Base-by-base conservation (phyloP, 2,888 invertebrate genomes). In the Platycheirus rosarum region DNA sequence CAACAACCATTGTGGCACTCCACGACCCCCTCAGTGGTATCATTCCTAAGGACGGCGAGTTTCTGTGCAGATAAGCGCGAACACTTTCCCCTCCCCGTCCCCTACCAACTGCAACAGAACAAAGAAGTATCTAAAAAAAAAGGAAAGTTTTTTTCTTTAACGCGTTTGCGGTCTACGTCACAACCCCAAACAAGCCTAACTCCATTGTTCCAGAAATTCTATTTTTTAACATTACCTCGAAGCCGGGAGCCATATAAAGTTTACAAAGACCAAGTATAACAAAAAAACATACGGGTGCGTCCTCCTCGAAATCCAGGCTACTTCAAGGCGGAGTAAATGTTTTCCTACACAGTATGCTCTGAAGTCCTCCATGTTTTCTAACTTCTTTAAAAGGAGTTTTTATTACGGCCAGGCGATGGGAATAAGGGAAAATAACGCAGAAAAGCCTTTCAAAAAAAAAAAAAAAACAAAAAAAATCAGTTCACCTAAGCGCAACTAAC, bases 1-100 rank as follows among this genome's bases (percentile, higher is more conserved):
- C 70, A 80, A 80, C 80, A 80, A 76, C 80, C 76, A 80, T 60
- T 76, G 70, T 80, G 66, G 70, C 65, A 80, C 57, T 75, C 63
- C 57, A 29, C 60, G 62, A 68, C 75, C 69, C 69, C 46, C 53
- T 65, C 51, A 66, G 70, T 29, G 51, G 46, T 62, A 76, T 66
- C 70, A 80, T 80, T 70, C 76, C 51, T 44, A 37, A 42, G 32
- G 66, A 29, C 68, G 26, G 46, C 23, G 60, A 23, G 65, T 55
- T 69, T 42, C 57, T 46, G 76, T 53, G 29, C n/a, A 44, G 11
- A n/a, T 32, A 7, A 40, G 40, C 23, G 14, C 14, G 14, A 23
- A 55, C 37, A 20, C 37, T 13, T 23, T 37, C 20, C 6, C 20
- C n/a, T n/a, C n/a, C n/a, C n/a, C n/a, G n/a, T n/a, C n/a, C n/a